Evolutionary conservation across 2,888 invertebrate species (phyloP).

Genomic region (Trachelus tabidus): DNA sequence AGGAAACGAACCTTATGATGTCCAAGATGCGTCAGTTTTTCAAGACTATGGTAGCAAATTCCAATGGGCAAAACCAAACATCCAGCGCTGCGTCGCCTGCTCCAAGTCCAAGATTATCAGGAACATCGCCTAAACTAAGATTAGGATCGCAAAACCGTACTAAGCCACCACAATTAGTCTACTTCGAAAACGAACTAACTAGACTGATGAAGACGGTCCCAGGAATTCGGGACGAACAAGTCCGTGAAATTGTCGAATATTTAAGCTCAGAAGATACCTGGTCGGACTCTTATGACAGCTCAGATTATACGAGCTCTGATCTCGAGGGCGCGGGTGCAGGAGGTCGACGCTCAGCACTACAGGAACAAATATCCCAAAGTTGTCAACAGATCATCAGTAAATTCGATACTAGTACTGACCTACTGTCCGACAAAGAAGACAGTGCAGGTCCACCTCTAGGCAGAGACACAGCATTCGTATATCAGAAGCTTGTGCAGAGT

Average conservation of each 20-base stretch:
- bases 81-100: constrained; percentile 69
- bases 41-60: constrained; percentile 86
- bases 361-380: constrained; percentile 88
- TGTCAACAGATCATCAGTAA: constrained; percentile 90
- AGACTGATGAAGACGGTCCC: constrained; percentile 93
- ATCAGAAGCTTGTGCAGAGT: constrained; percentile 86
- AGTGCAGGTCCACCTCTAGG: constrained; percentile 67
- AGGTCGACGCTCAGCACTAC: constrained; percentile 76
- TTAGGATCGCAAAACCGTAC: constrained; percentile 69
- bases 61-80: constrained; percentile 65
- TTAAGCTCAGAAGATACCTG: constrained; percentile 92
- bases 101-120: constrained; percentile 66
- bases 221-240: constrained; percentile 90
- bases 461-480: constrained; percentile 87
- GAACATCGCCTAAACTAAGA: constrained; percentile 39
- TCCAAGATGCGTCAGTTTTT: constrained; percentile 93
- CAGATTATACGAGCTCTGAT: constrained; percentile 91
- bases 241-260: constrained; percentile 91
- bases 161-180: constrained; percentile 87
- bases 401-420: constrained; percentile 72
- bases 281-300: constrained; percentile 94
- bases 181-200: constrained; percentile 90
- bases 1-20: constrained; percentile 95
- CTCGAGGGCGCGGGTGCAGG: constrained; percentile 76
- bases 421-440: constrained; percentile 33